Conservation (phyloP, 2,888 invertebrate genomes). For the Melangyna quadrimaculata region DNA sequence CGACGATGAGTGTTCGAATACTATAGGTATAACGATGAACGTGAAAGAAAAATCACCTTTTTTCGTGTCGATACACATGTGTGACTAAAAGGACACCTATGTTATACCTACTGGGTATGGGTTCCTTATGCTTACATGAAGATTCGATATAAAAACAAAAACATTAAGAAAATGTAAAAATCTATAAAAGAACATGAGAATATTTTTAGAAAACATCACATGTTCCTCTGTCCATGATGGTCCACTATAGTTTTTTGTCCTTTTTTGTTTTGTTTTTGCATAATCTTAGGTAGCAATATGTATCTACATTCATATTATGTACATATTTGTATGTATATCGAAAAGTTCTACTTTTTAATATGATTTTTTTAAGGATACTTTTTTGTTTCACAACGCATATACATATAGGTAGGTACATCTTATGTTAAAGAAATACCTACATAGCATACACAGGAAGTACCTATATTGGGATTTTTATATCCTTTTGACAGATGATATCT, state of each 20-base stretch:
- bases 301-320: no score
- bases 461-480: conserved; percentile 6
- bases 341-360: neutral
- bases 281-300: conserved; percentile 18
- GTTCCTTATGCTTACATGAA: conserved; percentile 40
- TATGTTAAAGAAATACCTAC: neutral
- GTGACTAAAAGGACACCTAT: conserved; percentile 71
- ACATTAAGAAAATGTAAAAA: conserved; percentile 18
- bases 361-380: conserved; percentile 1
- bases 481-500: conserved; percentile 41
- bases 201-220: conserved; percentile 60
- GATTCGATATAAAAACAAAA: conserved; percentile 38
- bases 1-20: no score
- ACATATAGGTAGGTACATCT: neutral
- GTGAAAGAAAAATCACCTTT: conserved; percentile 55
- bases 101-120: conserved; percentile 49
- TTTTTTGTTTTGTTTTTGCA: conserved; percentile 55
- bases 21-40: neutral
- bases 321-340: no score
- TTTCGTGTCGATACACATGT: conserved; percentile 68
- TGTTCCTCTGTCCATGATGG: conserved; percentile 39
- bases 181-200: conserved; percentile 37
- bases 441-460: neutral
- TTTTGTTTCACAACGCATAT: conserved; percentile 37
- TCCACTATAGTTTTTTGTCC: conserved; percentile 21